Percentiles rank a stretch among this genome's conserved stretches.
Evolutionary conservation across 1,140 invertebrate species (phyloP).

Genomic region (Homalodisca vitripennis): DNA sequence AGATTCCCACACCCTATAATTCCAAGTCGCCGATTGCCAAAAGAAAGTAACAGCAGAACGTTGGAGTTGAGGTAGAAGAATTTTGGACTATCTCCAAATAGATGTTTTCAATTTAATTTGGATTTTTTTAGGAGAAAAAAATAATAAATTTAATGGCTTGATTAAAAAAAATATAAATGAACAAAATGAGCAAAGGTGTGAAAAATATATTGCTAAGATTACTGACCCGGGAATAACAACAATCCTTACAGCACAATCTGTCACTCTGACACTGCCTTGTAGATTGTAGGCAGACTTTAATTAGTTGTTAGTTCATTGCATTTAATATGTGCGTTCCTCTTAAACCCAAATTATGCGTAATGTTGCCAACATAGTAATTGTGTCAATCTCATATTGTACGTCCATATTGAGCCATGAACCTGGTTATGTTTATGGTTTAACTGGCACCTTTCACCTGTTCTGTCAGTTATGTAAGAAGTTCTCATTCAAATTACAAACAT

Average conservation of each 20-base stretch:
- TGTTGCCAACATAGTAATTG: too few relatives aligned
- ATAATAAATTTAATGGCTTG: not conserved
- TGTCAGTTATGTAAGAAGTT: not conserved
- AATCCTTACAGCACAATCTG: too few relatives aligned
- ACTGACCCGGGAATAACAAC: too few relatives aligned
- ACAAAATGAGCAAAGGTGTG: not conserved
- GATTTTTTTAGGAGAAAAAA: not conserved
- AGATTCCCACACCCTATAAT: not conserved
- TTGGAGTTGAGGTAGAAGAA: not conserved
- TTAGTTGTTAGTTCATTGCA: too few relatives aligned
- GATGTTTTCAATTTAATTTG: not conserved
- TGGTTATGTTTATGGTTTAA: not conserved
- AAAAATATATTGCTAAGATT: not conserved
- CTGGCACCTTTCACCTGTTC: not conserved
- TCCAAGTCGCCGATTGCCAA: not conserved
- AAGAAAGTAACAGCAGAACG: not conserved
- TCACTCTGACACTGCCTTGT: too few relatives aligned
- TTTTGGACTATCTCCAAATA: not conserved
- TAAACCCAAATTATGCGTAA: too few relatives aligned
- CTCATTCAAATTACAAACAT: not conserved
- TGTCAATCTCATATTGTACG: not conserved
- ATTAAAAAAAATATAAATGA: not conserved
- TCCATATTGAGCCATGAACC: not conserved
- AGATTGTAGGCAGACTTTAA: too few relatives aligned
- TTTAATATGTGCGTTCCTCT: too few relatives aligned